Evolutionary conservation across 2,888 invertebrate species (phyloP).

Genomic region (Dolichomitus sp.): DNA sequence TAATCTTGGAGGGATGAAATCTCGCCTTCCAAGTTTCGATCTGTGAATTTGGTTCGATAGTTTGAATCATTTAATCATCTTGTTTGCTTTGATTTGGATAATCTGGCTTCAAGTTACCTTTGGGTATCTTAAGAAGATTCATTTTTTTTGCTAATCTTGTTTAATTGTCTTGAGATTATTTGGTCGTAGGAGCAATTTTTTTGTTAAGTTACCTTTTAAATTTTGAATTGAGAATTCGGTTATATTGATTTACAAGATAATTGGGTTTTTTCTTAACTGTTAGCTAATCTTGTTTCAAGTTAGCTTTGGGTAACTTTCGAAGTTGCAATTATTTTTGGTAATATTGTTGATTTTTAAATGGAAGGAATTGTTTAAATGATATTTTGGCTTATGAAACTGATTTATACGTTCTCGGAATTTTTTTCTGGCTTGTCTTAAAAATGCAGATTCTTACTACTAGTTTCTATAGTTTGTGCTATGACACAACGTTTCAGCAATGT

Average conservation of each 20-base stretch:
- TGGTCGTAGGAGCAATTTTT: not conserved
- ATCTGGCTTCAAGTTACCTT: not conserved
- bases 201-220: not conserved
- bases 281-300: not conserved
- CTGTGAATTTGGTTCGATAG: not conserved
- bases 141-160: not conserved
- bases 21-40: not conserved
- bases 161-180: not conserved
- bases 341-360: not conserved
- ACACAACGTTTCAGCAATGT: constrained; percentile 29
- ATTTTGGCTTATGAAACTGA: not conserved
- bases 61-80: not conserved
- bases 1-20: not conserved
- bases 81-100: not conserved
- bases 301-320: not conserved
- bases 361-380: not conserved
- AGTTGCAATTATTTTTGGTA: not conserved
- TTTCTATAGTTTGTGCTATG: not conserved
- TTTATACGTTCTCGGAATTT: constrained; percentile 14
- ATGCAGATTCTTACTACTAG: not conserved
- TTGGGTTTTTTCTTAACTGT: not conserved
- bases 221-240: too few relatives aligned
- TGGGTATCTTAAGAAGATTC: not conserved
- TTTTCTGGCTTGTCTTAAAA: constrained; percentile 13
- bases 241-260: too few relatives aligned